Conservation (phyloP, 1,140 invertebrate species). For the Pseudomyrmex flavicornis region DNA sequence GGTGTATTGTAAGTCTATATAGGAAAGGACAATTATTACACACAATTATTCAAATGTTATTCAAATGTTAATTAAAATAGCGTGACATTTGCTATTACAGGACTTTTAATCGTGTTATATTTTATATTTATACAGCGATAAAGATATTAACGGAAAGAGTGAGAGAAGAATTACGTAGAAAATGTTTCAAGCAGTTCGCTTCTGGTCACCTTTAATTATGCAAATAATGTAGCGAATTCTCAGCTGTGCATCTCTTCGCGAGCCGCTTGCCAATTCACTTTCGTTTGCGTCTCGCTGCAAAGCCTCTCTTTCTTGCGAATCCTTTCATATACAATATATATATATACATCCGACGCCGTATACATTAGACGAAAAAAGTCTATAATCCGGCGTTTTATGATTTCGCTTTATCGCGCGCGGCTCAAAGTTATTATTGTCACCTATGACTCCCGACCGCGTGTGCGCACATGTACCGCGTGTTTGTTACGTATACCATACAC, state of each 20-base stretch:
- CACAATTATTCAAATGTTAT: no score
- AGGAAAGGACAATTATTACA: neutral
- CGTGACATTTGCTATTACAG: no score
- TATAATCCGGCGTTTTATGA: slow-evolving; percentile 73
- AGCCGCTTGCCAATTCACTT: neutral
- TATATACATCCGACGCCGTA: slow-evolving; percentile 32
- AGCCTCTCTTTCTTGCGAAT: neutral
- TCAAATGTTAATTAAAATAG: no score
- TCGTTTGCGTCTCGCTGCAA: slow-evolving; percentile 13
- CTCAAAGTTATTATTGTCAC: slow-evolving; percentile 70
- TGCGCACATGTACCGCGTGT: neutral
- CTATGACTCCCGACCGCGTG: slow-evolving; percentile 61
- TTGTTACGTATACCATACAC: neutral
- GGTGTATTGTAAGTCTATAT: neutral
- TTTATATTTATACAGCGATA: neutral
- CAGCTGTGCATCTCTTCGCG: neutral
- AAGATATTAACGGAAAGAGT: neutral
- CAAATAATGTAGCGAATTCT: slow-evolving; percentile 14
- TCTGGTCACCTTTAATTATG: slow-evolving; percentile 24
- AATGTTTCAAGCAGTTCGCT: neutral
- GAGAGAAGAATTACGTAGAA: neutral
- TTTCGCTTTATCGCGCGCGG: slow-evolving; percentile 49
- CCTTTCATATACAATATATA: slow-evolving; percentile 30
- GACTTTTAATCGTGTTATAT: neutral
- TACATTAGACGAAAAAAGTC: slow-evolving; percentile 71